A percentile compares a stretch with the other conserved stretches of the same genome.
These are phyloP conservation scores for Mechanitis messenoides DNA, from an alignment of 2,888 invertebrate genomes.

Conservation along the genomic window DNA sequence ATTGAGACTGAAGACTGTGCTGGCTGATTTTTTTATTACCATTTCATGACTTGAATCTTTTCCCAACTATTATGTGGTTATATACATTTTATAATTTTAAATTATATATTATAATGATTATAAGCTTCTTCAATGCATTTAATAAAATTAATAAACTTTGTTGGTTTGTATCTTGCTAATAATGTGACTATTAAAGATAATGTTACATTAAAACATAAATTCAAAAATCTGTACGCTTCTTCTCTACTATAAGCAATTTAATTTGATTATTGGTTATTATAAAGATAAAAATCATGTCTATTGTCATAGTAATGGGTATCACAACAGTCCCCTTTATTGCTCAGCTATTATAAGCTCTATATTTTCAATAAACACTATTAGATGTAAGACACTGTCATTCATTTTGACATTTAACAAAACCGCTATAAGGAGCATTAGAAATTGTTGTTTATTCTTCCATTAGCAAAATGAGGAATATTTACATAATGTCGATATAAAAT, in stretches of 20 bases:
- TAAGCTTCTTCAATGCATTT: too few relatives aligned
- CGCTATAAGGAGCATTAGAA: background rate
- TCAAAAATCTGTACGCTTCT: too few relatives aligned
- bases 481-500: too few relatives aligned
- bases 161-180: background rate
- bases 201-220: background rate
- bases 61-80: too few relatives aligned
- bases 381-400: constrained; percentile 16
- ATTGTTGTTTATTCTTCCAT: constrained; percentile 20
- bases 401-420: constrained; percentile 9
- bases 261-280: too few relatives aligned
- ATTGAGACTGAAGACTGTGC: constrained; percentile 56
- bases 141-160: background rate
- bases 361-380: constrained; percentile 21
- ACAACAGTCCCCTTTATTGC: too few relatives aligned
- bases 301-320: too few relatives aligned
- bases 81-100: too few relatives aligned
- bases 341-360: background rate
- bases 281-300: background rate
- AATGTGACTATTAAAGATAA: background rate
- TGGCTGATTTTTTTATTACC: too few relatives aligned
- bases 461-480: background rate
- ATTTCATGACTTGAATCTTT: too few relatives aligned
- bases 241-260: too few relatives aligned
- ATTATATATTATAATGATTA: too few relatives aligned